phyloP scores from a whole-genome alignment of 2,888 invertebrate species.

The Drosophila subquinaria region DNA sequence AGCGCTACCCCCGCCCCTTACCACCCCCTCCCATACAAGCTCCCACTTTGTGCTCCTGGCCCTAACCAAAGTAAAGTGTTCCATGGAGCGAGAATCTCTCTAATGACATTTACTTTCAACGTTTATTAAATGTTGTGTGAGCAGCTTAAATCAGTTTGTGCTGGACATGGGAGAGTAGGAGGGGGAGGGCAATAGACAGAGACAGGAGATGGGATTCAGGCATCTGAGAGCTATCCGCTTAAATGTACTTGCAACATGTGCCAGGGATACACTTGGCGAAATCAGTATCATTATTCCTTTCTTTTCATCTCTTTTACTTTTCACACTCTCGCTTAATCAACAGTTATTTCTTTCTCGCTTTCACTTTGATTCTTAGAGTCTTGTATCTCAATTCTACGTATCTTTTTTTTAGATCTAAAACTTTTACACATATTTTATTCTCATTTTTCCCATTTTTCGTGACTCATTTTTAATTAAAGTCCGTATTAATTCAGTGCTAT shows the following conservation, averaged over 20 bases:
- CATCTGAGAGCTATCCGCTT: too few species aligned
- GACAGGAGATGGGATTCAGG: slow-evolving; percentile 4
- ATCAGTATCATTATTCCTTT: neutral
- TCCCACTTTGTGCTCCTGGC: neutral
- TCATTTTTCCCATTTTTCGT: neutral
- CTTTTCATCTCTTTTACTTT: neutral
- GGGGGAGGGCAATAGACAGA: neutral
- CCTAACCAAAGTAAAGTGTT: slow-evolving; percentile 17
- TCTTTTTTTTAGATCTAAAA: neutral
- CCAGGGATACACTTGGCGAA: slow-evolving; percentile 28
- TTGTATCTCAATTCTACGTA: neutral
- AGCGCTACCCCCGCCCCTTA: slow-evolving; percentile 27
- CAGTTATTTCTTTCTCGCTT: too few species aligned
- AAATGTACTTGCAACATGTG: slow-evolving; percentile 21
- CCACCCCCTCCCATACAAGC: neutral
- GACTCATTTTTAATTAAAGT: too few species aligned
- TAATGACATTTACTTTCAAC: slow-evolving; percentile 82
- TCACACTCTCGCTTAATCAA: neutral
- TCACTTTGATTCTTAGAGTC: neutral
- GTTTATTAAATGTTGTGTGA: slow-evolving; percentile 77
- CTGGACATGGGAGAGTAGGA: slow-evolving; percentile 38
- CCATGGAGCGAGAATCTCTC: slow-evolving; percentile 39
- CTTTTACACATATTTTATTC: neutral
- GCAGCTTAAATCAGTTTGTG: slow-evolving; percentile 73
- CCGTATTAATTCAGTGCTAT: too few species aligned